Conservation (phyloP, 1,140 invertebrate species). For the Lasioglossum baleicum region DNA sequence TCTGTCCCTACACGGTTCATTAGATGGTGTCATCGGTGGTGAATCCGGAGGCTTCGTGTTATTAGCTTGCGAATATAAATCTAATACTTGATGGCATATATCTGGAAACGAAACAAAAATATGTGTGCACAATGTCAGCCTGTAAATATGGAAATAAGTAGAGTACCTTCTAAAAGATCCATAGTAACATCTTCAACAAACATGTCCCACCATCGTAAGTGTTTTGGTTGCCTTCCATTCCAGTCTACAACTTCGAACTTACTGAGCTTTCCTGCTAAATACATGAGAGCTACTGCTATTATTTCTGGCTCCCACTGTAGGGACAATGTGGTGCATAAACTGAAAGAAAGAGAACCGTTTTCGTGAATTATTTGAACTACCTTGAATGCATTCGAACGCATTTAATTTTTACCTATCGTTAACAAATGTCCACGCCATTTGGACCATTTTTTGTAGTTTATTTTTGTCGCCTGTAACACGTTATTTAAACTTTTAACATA, state of each 20-base stretch:
- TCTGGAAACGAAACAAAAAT: slow-evolving; percentile 81
- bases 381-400: neutral
- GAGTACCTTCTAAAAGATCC: slow-evolving; percentile 92
- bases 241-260: slow-evolving; percentile 98
- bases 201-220: slow-evolving; percentile 98
- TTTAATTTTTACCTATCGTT: slow-evolving; percentile 91
- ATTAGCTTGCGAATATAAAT: slow-evolving; percentile 89
- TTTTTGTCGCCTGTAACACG: slow-evolving; percentile 87
- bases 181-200: slow-evolving; percentile 97
- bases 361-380: neutral
- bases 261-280: slow-evolving; percentile 96
- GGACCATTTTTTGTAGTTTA: slow-evolving; percentile 97
- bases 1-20: slow-evolving; percentile 70
- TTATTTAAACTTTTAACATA: slow-evolving; percentile 25
- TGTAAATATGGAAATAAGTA: neutral
- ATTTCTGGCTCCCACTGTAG: slow-evolving; percentile 99
- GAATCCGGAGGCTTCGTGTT: slow-evolving; percentile 82
- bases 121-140: slow-evolving; percentile 4
- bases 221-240: slow-evolving; percentile 89
- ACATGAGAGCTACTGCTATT: slow-evolving; percentile 98
- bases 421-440: slow-evolving; percentile 99
- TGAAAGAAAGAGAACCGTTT: slow-evolving; percentile 75
- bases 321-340: slow-evolving; percentile 96
- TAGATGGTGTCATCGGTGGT: slow-evolving; percentile 81
- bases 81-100: slow-evolving; percentile 97